Percentiles rank a stretch among this genome's conserved stretches.
Conservation (phyloP, 2,888 invertebrate genomes). For the Willowsia nigromaculata region DNA sequence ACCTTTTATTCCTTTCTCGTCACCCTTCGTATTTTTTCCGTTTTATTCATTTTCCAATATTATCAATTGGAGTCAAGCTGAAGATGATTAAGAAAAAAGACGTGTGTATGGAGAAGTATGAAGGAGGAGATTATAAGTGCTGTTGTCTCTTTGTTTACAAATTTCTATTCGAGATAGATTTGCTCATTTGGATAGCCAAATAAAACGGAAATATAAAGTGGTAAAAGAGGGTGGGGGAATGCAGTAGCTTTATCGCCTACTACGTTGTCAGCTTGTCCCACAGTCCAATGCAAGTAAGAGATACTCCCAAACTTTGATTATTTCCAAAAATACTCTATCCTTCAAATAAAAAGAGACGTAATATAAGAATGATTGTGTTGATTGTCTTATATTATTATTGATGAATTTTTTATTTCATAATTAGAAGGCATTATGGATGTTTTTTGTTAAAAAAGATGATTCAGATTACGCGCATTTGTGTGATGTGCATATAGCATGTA, state of each 20-base stretch:
- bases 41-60: slow-evolving; percentile 28
- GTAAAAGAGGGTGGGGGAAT: neutral
- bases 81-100: slow-evolving; percentile 22
- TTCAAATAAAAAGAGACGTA: no score
- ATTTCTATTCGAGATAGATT: neutral
- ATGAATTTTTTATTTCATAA: no score
- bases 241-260: neutral
- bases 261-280: neutral
- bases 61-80: neutral
- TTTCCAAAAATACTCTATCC: no score
- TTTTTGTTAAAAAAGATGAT: no score
- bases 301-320: no score
- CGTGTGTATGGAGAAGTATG: no score
- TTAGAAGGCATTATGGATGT: no score
- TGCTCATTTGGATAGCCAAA: neutral
- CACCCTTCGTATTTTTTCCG: neutral
- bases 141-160: neutral
- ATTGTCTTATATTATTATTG: no score
- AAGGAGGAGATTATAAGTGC: neutral
- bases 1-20: slow-evolving; percentile 29
- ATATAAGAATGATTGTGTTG: no score
- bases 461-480: no score
- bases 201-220: neutral
- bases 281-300: neutral
- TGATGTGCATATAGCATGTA: no score